Conservation (phyloP, 2,113 vertebrate genomes). For the Ctenodactylus gundi region DNA sequence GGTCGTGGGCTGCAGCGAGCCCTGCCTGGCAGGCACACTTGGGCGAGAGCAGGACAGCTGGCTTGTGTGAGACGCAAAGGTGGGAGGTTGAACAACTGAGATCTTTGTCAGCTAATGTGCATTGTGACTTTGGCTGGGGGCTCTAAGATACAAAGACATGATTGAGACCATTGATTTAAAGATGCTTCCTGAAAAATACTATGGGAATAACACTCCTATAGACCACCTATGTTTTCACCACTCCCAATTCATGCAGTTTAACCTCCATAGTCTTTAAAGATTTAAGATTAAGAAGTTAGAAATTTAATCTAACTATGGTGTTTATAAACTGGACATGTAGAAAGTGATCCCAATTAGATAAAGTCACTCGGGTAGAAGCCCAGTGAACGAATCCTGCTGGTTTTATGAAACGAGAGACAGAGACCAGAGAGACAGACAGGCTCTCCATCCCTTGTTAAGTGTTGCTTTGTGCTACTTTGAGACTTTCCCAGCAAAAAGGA, state of each 20-base stretch:
- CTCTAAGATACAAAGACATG: not conserved
- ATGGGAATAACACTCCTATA: not conserved
- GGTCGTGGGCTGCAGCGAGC: rapidly evolving
- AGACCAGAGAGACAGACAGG: not conserved
- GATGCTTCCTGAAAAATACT: not conserved
- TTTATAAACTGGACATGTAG: not conserved
- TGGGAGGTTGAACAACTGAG: not conserved
- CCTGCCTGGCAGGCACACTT: rapidly evolving
- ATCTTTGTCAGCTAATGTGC: not conserved
- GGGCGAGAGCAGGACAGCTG: rapidly evolving
- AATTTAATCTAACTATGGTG: not conserved
- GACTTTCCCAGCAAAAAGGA: not conserved
- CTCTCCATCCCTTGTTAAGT: too few relatives aligned
- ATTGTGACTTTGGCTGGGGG: not conserved
- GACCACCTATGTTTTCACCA: not conserved
- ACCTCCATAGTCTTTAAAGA: not conserved
- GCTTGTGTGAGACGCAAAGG: rapidly evolving
- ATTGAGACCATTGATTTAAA: not conserved
- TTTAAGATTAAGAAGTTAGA: not conserved
- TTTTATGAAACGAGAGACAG: too few relatives aligned
- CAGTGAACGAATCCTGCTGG: not conserved
- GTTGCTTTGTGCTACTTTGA: not conserved
- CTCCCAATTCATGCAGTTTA: not conserved
- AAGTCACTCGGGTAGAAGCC: not conserved
- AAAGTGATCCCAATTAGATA: not conserved